phyloP scores from a whole-genome alignment of 1,140 invertebrate genomes.

The Himalopsyche phryganea region DNA sequence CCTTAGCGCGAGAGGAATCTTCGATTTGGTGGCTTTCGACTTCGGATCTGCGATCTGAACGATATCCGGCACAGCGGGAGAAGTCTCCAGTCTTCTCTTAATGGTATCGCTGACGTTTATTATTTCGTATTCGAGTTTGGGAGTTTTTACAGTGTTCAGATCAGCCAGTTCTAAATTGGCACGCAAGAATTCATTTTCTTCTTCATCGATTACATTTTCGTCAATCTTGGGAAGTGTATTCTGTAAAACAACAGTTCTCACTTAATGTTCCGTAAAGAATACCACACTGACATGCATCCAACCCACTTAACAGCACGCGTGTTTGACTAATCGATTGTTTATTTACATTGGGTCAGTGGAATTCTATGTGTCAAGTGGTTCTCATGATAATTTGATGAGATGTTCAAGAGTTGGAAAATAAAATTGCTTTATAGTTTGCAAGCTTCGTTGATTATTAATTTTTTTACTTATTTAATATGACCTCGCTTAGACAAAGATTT shows the following conservation, averaged over 20 bases:
- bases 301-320: too few relatives aligned
- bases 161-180: not conserved
- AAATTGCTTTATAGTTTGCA: too few relatives aligned
- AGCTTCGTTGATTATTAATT: too few relatives aligned
- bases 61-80: slow-evolving; percentile 40
- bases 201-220: not conserved
- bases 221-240: slow-evolving; percentile 13
- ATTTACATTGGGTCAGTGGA: too few relatives aligned
- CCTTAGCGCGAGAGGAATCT: slow-evolving; percentile 45
- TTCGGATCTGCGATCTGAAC: slow-evolving; percentile 33
- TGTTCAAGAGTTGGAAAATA: too few relatives aligned
- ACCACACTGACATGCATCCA: too few relatives aligned
- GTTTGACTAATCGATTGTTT: too few relatives aligned
- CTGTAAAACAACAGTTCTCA: slow-evolving; percentile 20
- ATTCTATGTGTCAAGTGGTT: too few relatives aligned
- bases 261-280: slow-evolving; percentile 3
- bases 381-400: too few relatives aligned
- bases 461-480: too few relatives aligned
- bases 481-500: too few relatives aligned
- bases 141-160: not conserved
- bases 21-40: slow-evolving; percentile 42
- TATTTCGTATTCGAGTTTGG: slow-evolving; percentile 43
- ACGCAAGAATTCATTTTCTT: slow-evolving; percentile 12
- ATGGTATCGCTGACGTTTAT: slow-evolving; percentile 47
- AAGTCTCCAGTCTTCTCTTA: slow-evolving; percentile 47